phyloP scores from a whole-genome alignment of 2,797 vertebrate genomes.

The Mormyrops attenuatus region DNA sequence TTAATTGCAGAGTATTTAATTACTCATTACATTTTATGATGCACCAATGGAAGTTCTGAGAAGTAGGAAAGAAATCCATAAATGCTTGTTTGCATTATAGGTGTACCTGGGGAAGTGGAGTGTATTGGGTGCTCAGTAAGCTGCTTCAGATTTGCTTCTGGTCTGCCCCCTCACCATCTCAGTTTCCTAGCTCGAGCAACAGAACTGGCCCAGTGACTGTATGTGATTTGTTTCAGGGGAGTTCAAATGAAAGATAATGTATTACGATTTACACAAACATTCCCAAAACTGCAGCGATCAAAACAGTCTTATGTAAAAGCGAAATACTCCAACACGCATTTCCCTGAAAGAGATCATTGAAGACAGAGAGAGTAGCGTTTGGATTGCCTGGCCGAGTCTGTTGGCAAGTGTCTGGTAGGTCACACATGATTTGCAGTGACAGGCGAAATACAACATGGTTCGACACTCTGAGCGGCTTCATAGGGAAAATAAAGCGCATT shows the following conservation, averaged over 20 bases:
- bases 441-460: not conserved
- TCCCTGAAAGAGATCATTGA: not conserved
- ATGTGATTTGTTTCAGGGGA: not conserved
- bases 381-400: not conserved
- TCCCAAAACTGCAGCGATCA: not conserved
- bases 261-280: not conserved
- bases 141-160: not conserved
- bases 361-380: not conserved
- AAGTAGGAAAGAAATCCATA: not conserved
- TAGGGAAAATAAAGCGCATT: not conserved
- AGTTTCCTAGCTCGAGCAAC: not conserved
- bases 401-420: not conserved
- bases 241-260: not conserved
- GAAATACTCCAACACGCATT: not conserved
- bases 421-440: not conserved
- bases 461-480: not conserved
- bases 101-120: not conserved
- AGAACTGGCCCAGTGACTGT: not conserved
- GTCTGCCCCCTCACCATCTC: not conserved
- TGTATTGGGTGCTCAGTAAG: not conserved
- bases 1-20: not conserved
- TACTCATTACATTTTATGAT: not conserved
- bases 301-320: not conserved
- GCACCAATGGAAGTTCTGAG: not conserved
- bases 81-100: not conserved